Evolutionary conservation across 2,888 invertebrate species (phyloP), one percentile per base, ranked within the genome.

Genomic region (Perdita meconis): DNA sequence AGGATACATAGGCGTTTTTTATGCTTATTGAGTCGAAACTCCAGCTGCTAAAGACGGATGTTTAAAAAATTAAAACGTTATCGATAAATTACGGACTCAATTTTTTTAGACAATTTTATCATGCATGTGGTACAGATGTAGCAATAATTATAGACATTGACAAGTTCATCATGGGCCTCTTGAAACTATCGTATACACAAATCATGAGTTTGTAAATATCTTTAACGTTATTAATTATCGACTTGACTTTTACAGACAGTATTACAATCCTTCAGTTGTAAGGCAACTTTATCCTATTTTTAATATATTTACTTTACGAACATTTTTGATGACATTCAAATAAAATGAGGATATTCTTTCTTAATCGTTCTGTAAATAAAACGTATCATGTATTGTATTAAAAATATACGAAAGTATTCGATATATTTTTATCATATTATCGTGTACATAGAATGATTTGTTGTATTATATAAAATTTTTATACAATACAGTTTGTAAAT

Each of bases 1-100:
- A 16, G 4, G 38, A 68, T 12, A 40, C 22, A 30, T 69, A 44
- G 56, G n/a, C 4, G n/a, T n/a, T n/a, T 38, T 19, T 56, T 47
- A 10, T 55, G 30, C 38, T 61, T 47, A 55, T 38, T 38, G 8
- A 1, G 44, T 36, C 16, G 16, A 40, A 10, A 57, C 42, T 8
- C 10, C 0, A 30, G 40, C 10, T 26, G 22, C 8, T 44, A 55
- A 1, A 26, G 30, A n/a, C 3, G 4, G 47, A 57, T 47, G 12
- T 0, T 22, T n/a, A 24, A 66, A 50, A 34, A 0, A 4, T 56
- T 16, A 30, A 10, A 36, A 19, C 8, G 40, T 1, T 26, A 36
- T 3, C 19, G 16, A 44, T 13, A 16, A 5, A 16, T 40, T 55
- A 8, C 16, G 19, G 1, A 53, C 36, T 53, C 8, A 13, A n/a